Evolutionary conservation across 1,140 invertebrate species (phyloP), one percentile per base, ranked within the genome.

Genomic region (Megathymus violae): DNA sequence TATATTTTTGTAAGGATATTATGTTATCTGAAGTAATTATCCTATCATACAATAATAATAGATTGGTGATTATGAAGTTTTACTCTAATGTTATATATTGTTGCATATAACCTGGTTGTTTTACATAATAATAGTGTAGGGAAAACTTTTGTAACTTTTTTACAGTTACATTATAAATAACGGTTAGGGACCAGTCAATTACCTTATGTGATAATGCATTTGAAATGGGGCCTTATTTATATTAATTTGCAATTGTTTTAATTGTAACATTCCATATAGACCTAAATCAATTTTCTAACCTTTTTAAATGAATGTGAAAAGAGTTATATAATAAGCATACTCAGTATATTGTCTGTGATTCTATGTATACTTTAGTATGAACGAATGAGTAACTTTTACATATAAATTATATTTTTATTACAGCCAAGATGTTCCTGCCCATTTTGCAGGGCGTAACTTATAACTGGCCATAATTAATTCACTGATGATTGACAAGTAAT

Each of bases 171-270:
- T 7, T 31, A 4, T 31, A 7, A 31, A 4, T 31, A 31, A 31
- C 9, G 7, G 1, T 31, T 31, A 31, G 27, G 27, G 27, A 31
- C 27, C 27, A 31, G 9, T 7, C 9, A 9, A 31, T 31, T 31
- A 9, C 9, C 5, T 3, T 5, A 5, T 22, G 19, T 22, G 19
- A 22, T 7, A 14, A 1, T 41, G 50, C n/a, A 22, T 41, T 50
- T 54, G 16, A 11, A 52, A 40, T 40, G 34, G 31, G 48, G 48
- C 15, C 15, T 51, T 51, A 27, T 27, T 48, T 48, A 27, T 31
- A 46, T 25, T 19, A 3, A 44, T 16, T 43, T 10, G 9, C 40
- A 43, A 4, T 9, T n/a, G n/a, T 31, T 31, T 31, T 31, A 4
- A 7, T 9, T 31, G 9, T 31, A 31, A 31, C 9, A 4, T 7